Percentiles rank a stretch among this genome's conserved stretches.
Evolutionary conservation across 2,888 invertebrate species (phyloP).

Genomic region (Deilephila porcellus): DNA sequence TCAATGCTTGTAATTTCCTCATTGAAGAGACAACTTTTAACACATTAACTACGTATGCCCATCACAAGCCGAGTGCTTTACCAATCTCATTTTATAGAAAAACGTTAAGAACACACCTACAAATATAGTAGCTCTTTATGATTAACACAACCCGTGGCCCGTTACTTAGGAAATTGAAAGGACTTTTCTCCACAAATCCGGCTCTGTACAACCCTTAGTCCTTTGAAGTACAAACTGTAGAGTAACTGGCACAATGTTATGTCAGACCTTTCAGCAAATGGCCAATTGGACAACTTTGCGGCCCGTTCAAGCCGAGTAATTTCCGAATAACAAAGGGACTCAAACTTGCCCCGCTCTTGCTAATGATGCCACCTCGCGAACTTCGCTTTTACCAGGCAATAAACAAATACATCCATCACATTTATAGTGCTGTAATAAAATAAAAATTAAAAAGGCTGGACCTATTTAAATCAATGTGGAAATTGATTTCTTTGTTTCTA

Average conservation of each 20-base stretch:
- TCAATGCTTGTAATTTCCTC: too few species aligned
- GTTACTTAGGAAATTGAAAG: not conserved
- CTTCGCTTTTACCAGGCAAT: not conserved
- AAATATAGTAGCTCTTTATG: too few species aligned
- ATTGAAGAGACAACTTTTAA: too few species aligned
- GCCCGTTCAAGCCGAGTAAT: conserved; percentile 1
- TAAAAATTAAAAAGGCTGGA: not conserved
- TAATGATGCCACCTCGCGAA: not conserved
- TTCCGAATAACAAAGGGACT: conserved; percentile 13
- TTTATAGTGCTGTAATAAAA: not conserved
- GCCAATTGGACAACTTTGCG: conserved; percentile 7
- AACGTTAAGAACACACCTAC: too few species aligned
- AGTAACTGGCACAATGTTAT: not conserved
- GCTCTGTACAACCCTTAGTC: not conserved
- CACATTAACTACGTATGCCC: too few species aligned
- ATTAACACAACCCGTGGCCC: too few species aligned
- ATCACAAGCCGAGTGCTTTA: too few species aligned
- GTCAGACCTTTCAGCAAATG: conserved; percentile 10
- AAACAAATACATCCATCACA: not conserved
- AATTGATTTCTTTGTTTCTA: too few species aligned
- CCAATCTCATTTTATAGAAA: too few species aligned
- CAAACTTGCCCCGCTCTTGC: conserved; percentile 1
- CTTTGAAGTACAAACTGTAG: conserved; percentile 10
- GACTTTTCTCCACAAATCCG: not conserved
- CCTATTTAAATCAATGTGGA: too few species aligned